Evolutionary conservation across 2,113 vertebrate genomes (phyloP).

Genomic region (human (Homo sapiens)): GRCh38 chr12:104844501-104845000

Average conservation of each 20-base stretch:
- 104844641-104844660: neutral
- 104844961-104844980: neutral
- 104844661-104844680: neutral
- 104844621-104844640: slow-evolving; percentile 77
- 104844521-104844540: slow-evolving; percentile 98
- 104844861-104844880: neutral
- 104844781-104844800: slow-evolving; percentile 14
- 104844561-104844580: slow-evolving; percentile 95
- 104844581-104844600: slow-evolving; percentile 95
- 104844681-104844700: neutral
- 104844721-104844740: neutral
- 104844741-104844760: slow-evolving; percentile 7
- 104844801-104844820: neutral
- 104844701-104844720: neutral
- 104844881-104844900: neutral
- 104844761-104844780: neutral
- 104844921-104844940: neutral
- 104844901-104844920: neutral
- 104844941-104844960: neutral
- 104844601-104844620: slow-evolving; percentile 96
- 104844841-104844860: neutral
- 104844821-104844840: neutral
- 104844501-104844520: slow-evolving; percentile 93
- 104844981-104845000: neutral
- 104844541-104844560: slow-evolving; percentile 96